Evolutionary conservation across 1,140 invertebrate genomes (phyloP).

Genomic region (Drosophila takahashii): DNA sequence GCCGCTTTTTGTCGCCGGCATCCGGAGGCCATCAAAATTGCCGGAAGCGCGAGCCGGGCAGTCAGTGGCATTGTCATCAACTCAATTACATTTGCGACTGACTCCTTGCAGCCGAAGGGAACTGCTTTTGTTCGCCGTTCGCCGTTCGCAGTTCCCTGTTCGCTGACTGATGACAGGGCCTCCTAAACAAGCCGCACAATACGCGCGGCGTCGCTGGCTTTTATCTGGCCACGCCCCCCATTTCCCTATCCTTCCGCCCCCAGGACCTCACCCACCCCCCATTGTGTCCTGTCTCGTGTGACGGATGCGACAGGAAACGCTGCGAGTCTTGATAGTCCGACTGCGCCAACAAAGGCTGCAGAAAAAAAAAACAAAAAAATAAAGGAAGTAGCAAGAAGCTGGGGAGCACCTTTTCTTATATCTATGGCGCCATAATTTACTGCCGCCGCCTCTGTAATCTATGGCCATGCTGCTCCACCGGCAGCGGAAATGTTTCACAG

Average conservation of each 20-base stretch:
- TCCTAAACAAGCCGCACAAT: constrained; percentile 75
- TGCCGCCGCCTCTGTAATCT: constrained; percentile 45
- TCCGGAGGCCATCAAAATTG: constrained; percentile 78
- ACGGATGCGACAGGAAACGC: constrained; percentile 77
- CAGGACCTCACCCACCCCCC: no score
- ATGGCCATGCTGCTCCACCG: constrained; percentile 27
- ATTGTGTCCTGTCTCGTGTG: constrained; percentile 70
- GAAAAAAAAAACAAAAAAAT: constrained; percentile 4
- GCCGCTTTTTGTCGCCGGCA: constrained; percentile 60
- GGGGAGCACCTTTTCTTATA: constrained; percentile 52
- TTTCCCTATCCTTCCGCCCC: constrained; percentile 9
- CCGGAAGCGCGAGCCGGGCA: constrained; percentile 66
- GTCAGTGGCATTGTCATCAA: constrained; percentile 67
- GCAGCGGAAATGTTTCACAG: constrained; percentile 75
- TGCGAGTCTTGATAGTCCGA: constrained; percentile 66
- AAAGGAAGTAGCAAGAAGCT: constrained; percentile 13
- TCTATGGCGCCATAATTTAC: constrained; percentile 66
- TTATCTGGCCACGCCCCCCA: constrained; percentile 59
- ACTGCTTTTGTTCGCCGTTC: constrained; percentile 44
- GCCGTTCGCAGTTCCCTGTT: constrained; percentile 25
- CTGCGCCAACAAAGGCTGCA: constrained; percentile 35
- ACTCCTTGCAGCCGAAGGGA: constrained; percentile 41
- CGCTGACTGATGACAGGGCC: constrained; percentile 38
- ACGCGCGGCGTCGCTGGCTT: constrained; percentile 61
- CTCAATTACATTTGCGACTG: constrained; percentile 75